Conservation (phyloP, 2,797 vertebrate genomes). For the Megaceryle alcyon region DNA sequence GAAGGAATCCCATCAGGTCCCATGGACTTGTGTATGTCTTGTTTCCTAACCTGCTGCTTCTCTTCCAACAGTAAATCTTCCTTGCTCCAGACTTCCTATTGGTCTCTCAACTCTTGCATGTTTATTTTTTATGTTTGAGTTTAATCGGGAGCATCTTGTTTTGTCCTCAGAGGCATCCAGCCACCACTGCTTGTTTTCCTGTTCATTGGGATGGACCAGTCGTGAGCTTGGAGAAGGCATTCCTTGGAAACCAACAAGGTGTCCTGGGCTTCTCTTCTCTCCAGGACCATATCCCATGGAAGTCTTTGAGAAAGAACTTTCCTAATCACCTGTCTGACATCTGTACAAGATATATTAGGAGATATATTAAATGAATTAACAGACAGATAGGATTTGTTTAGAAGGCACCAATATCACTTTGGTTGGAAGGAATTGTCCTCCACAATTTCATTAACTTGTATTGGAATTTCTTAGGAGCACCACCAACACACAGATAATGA, state of each 20-base stretch:
- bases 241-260: background rate
- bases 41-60: background rate
- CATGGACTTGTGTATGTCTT: fast-evolving
- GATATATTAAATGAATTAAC: background rate
- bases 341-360: background rate
- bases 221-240: background rate
- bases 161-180: background rate
- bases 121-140: background rate
- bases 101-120: background rate
- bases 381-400: background rate
- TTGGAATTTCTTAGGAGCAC: background rate
- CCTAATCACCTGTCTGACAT: background rate
- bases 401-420: background rate
- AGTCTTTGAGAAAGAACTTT: background rate
- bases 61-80: background rate
- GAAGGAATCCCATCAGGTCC: background rate
- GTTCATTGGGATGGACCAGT: background rate
- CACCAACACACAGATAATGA: background rate
- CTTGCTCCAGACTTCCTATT: background rate
- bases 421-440: background rate
- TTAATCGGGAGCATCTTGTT: background rate
- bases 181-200: background rate
- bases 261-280: background rate
- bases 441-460: background rate
- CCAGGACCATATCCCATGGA: background rate